Base-by-base conservation (phyloP, 2,797 vertebrate species). In the Pangasius macronema region DNA sequence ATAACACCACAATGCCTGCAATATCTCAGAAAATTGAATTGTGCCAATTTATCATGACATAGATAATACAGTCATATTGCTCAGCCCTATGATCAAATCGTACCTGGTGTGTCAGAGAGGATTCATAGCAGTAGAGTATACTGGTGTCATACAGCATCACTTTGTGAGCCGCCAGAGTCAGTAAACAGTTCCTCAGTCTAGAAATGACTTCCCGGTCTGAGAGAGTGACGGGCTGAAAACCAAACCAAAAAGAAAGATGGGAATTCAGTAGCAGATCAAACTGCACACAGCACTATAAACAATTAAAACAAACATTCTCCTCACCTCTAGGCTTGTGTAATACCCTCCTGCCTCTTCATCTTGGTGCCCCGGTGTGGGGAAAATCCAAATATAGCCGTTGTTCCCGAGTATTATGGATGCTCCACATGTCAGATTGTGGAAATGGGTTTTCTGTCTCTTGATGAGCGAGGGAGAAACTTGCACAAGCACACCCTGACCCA, bases 391-490 rank as follows among this genome's bases (percentile, higher is more conserved):
- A 90, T 96, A 99, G 46, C 99, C 99, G 0, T 99, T 99, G 94
- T 99, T 99, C 1, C 97, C 98, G 0, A 99, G 96, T 88, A 99
- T 99, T 87, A 99, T 91, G 0, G 99, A 99, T 0, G 98, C 97
- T 2, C 98, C 99, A 5, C 98, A 99, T 0, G 97, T 97, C 87
- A 99, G 92, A 90, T 99, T 97, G 16, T 99, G 98, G 93, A 99
- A 99, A 90, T 99, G 99, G 16, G 97, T 98, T 95, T 99, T 99
- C 92, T 99, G 98, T 75, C 98, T 96, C 90, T 98, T 99, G 91
- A 99, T 96, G 24, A 99, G 94, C 27, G 99, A 99, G 0, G 99
- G 99, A 0, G 99, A 99, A 1, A 99, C 96, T 91, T 97, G 97
- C 18, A 99, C 97, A 14, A 99, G 92, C 49, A 99, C 97, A 5